Conservation (phyloP, 2,797 vertebrate genomes). For the Chelon labrosus region DNA sequence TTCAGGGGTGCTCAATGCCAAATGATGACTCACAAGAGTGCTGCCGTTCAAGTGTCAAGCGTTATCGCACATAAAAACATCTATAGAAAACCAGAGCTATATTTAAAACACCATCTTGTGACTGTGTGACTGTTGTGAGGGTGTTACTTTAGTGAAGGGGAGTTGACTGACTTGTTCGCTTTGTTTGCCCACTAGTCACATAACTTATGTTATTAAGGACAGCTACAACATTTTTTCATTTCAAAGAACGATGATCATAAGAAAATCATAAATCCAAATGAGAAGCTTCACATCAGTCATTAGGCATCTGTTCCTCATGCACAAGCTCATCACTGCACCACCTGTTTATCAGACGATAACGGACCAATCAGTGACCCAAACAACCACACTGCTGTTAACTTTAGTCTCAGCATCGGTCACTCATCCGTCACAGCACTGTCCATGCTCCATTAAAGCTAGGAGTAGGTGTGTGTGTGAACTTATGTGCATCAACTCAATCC, state of each 20-base stretch:
- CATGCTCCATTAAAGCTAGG: background rate
- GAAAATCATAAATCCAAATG: background rate
- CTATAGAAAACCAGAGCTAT: too few relatives aligned
- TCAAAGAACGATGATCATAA: background rate
- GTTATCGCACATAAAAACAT: too few relatives aligned
- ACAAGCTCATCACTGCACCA: background rate
- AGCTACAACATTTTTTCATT: too few relatives aligned
- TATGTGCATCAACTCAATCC: background rate
- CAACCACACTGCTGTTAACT: background rate
- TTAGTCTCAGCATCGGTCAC: background rate
- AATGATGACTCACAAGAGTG: background rate
- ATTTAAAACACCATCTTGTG: too few relatives aligned
- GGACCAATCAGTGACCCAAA: conserved; percentile 19
- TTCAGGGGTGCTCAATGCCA: background rate
- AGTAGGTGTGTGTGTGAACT: conserved; percentile 3
- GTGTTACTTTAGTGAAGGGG: too few relatives aligned
- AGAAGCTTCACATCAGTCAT: conserved; percentile 29
- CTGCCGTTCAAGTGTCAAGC: too few relatives aligned
- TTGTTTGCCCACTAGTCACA: too few relatives aligned
- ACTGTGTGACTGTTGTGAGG: too few relatives aligned
- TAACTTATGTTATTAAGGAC: too few relatives aligned
- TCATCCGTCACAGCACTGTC: background rate
- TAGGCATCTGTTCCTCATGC: conserved; percentile 28
- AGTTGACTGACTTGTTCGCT: too few relatives aligned
- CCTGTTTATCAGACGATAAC: conserved; percentile 28